phyloP scores from a whole-genome alignment of 2,113 vertebrate genomes.

The Formicarius rufipectus region DNA sequence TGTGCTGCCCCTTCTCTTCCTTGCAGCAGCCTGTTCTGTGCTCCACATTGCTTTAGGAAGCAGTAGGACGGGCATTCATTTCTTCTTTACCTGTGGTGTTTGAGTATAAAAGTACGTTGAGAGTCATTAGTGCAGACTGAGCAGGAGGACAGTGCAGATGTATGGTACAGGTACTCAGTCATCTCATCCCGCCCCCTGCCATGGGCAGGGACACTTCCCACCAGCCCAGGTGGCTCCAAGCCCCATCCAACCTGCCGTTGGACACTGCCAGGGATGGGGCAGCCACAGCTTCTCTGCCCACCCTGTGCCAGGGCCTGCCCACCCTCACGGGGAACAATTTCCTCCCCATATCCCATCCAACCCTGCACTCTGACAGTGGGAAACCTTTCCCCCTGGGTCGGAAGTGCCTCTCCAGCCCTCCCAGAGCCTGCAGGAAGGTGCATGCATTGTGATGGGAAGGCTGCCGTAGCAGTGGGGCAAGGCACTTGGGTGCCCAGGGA shows the following conservation, averaged over 20 bases:
- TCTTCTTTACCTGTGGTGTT: not conserved
- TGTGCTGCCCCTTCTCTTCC: not conserved
- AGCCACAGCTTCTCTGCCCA: not conserved
- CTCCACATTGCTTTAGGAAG: not conserved
- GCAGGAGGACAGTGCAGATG: not conserved
- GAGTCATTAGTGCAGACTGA: not conserved
- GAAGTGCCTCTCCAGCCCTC: not conserved
- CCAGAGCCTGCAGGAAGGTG: not conserved
- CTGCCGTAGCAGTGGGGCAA: not conserved
- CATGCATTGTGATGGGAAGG: not conserved
- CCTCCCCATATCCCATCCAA: not conserved
- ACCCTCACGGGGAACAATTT: not conserved
- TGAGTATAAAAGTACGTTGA: not conserved
- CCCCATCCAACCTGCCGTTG: accelerated
- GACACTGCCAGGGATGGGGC: too few species aligned
- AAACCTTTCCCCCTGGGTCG: not conserved
- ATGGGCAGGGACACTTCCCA: not conserved
- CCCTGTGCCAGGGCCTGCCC: accelerated
- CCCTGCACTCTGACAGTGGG: not conserved
- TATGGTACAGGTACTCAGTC: not conserved
- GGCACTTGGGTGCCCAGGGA: not conserved
- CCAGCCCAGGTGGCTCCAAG: too few species aligned
- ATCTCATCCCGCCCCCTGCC: not conserved
- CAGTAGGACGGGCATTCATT: not conserved
- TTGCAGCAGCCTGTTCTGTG: not conserved